A percentile compares a stretch with the other conserved stretches of the same genome.
These are phyloP conservation scores for Sogatella furcifera DNA, from an alignment of 1,140 invertebrate species.

Conservation along the genomic window DNA sequence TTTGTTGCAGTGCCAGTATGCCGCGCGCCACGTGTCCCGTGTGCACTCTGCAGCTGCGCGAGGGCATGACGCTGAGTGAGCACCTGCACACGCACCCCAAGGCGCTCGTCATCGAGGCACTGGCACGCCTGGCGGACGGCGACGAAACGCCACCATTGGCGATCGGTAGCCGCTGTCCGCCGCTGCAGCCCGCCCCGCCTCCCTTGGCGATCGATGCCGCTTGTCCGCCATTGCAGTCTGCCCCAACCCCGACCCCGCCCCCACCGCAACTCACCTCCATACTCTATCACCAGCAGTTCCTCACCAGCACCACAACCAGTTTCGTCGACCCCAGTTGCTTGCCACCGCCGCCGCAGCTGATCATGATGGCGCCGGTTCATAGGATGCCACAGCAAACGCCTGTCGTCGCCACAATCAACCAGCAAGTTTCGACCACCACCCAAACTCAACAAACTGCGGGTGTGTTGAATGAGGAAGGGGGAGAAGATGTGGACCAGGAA, in stretches of 20 bases:
- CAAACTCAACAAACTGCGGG: too few relatives aligned
- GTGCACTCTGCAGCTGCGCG: constrained; percentile 67
- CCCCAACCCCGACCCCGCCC: not conserved
- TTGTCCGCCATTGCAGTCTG: constrained; percentile 8
- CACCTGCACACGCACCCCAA: constrained; percentile 76
- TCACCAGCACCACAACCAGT: not conserved
- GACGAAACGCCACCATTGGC: not conserved
- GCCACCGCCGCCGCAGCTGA: not conserved
- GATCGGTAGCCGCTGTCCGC: not conserved
- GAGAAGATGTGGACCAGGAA: too few relatives aligned
- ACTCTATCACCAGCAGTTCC: constrained; percentile 6
- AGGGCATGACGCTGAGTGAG: constrained; percentile 64
- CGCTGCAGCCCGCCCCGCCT: not conserved
- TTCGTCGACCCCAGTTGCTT: not conserved
- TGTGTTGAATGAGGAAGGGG: too few relatives aligned
- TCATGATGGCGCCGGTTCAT: not conserved
- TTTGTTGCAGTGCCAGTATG: not conserved
- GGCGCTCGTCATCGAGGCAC: constrained; percentile 73
- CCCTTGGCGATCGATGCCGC: not conserved
- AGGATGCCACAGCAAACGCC: not conserved
- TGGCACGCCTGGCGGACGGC: constrained; percentile 41
- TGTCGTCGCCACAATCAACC: not conserved
- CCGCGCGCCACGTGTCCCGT: constrained; percentile 49
- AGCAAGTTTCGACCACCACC: too few relatives aligned
- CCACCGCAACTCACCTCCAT: constrained; percentile 8